phyloP scores from a whole-genome alignment of 1,140 invertebrate species.

The Bombus polaris region DNA sequence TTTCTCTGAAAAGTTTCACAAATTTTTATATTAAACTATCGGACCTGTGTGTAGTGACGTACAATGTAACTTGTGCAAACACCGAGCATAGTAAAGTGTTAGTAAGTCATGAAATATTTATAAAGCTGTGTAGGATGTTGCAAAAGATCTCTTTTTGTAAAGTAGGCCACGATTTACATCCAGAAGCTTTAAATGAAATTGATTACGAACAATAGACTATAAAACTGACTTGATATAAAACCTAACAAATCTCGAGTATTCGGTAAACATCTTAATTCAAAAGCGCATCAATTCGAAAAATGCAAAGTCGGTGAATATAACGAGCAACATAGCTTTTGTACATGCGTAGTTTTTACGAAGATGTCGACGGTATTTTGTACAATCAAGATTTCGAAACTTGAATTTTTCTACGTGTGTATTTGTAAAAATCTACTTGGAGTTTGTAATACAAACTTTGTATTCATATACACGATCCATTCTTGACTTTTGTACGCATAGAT shows the following conservation, averaged over 20 bases:
- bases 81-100: background rate
- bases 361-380: background rate
- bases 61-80: background rate
- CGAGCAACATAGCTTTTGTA: background rate
- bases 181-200: background rate
- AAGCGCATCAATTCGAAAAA: background rate
- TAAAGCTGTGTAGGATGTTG: background rate
- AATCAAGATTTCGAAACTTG: background rate
- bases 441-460: background rate
- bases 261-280: background rate
- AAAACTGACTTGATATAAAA: background rate
- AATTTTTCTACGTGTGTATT: conserved; percentile 34
- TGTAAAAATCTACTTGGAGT: background rate
- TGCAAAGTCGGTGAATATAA: background rate
- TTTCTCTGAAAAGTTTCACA: too few species aligned
- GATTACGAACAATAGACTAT: background rate
- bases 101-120: background rate
- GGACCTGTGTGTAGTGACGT: too few species aligned
- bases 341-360: background rate
- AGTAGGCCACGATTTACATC: conserved; percentile 1
- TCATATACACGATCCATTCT: background rate
- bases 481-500: background rate
- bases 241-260: background rate
- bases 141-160: background rate
- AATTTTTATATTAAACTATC: too few species aligned